Percentiles rank a stretch among this genome's conserved stretches.
These are phyloP conservation scores for Drosophila nigromelanica DNA, from an alignment of 1,140 invertebrate genomes.

Conservation along the genomic window DNA sequence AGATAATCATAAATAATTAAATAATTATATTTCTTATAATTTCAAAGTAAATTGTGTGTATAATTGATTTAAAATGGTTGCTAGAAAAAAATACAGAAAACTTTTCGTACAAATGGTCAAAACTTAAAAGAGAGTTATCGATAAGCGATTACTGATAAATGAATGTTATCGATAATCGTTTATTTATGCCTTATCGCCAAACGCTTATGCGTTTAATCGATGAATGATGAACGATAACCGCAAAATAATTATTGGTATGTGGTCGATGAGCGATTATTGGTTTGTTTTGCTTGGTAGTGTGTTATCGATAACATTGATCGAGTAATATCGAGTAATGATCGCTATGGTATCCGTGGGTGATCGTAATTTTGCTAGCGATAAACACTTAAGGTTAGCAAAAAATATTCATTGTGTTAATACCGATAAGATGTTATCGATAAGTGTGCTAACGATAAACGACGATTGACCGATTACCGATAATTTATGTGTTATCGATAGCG, in stretches of 20 bases:
- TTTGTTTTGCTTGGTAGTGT: not conserved
- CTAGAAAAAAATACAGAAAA: not conserved
- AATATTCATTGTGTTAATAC: no score
- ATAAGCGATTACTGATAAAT: not conserved
- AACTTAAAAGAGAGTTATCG: not conserved
- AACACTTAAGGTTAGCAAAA: no score
- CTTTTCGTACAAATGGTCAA: not conserved
- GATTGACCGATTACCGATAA: not conserved
- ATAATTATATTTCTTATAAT: constrained; percentile 12
- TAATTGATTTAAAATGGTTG: not conserved
- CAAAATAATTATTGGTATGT: not conserved
- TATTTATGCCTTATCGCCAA: no score
- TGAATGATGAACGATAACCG: not conserved
- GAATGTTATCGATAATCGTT: no score
- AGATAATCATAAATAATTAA: constrained; percentile 6
- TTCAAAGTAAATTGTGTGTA: constrained; percentile 3
- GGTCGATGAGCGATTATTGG: constrained; percentile 5
- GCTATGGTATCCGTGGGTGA: not conserved
- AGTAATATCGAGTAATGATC: not conserved
- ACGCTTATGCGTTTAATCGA: not conserved
- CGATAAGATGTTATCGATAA: not conserved
- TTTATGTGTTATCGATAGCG: not conserved
- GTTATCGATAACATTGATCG: not conserved
- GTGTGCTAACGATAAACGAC: not conserved
- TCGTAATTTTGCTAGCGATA: no score